Conservation (phyloP, 2,888 invertebrate genomes). For the Craniophora ligustri region DNA sequence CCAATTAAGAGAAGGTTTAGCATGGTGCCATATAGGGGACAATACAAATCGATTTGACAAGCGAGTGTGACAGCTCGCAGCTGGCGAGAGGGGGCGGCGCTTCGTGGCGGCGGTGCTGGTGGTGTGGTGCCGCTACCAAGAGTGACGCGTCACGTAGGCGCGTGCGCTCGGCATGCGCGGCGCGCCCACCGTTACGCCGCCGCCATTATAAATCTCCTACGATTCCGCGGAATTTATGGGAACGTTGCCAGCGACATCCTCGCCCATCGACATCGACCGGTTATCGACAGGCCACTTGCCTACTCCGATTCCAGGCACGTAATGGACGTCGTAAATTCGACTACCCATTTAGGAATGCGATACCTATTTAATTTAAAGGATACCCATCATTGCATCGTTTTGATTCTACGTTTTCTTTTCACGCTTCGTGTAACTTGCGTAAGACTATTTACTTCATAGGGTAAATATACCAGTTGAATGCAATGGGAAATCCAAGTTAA, state of each 20-base stretch:
- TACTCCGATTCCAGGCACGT: constrained; percentile 57
- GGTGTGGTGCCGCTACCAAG: constrained; percentile 31
- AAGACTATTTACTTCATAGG: constrained; percentile 21
- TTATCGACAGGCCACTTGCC: constrained; percentile 63
- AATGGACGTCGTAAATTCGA: constrained; percentile 55
- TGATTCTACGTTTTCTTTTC: no score
- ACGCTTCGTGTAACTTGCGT: constrained; percentile 11
- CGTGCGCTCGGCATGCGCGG: constrained; percentile 66
- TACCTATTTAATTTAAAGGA: constrained; percentile 28
- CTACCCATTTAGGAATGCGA: constrained; percentile 30
- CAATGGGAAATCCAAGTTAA: constrained; percentile 43
- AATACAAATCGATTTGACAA: constrained; percentile 48
- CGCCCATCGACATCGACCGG: constrained; percentile 64
- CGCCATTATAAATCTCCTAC: constrained; percentile 69
- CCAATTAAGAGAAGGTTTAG: constrained; percentile 42
- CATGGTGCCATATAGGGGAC: constrained; percentile 35
- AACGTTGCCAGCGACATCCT: constrained; percentile 70
- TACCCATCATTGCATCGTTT: constrained; percentile 20
- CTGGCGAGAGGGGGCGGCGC: constrained; percentile 50
- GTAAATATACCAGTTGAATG: constrained; percentile 36
- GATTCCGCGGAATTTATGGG: constrained; percentile 72
- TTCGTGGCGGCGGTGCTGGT: constrained; percentile 32
- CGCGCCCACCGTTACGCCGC: constrained; percentile 70
- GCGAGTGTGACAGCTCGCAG: constrained; percentile 30
- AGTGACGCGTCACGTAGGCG: constrained; percentile 70